Evolutionary conservation across 1,140 invertebrate species (phyloP).

Genomic region (Centruroides sculpturatus): DNA sequence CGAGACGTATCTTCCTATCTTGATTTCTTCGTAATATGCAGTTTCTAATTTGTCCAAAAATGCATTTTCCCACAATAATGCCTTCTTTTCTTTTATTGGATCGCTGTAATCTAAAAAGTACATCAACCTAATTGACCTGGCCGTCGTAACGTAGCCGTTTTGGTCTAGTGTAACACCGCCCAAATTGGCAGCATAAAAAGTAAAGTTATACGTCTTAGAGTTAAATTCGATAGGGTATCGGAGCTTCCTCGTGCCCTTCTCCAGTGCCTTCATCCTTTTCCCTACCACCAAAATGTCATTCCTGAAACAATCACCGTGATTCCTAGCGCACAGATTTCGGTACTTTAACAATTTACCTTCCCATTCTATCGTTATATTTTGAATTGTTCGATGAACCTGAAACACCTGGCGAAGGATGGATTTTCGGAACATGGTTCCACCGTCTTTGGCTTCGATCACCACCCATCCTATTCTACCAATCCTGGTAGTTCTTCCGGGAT

Average conservation of each 20-base stretch:
- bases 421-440: conserved; percentile 55
- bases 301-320: conserved; percentile 61
- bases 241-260: conserved; percentile 31
- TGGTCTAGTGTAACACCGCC: conserved; percentile 61
- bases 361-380: conserved; percentile 46
- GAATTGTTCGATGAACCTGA: conserved; percentile 54
- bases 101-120: conserved; percentile 70
- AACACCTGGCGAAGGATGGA: conserved; percentile 61
- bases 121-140: conserved; percentile 63
- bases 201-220: conserved; percentile 64
- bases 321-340: conserved; percentile 62
- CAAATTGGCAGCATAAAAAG: conserved; percentile 70
- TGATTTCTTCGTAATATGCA: conserved; percentile 60
- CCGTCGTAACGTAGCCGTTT: conserved; percentile 44
- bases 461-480: conserved; percentile 74
- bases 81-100: conserved; percentile 58
- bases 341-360: conserved; percentile 31
- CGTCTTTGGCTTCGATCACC: conserved; percentile 66
- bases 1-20: conserved; percentile 64
- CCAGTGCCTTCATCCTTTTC: conserved; percentile 61
- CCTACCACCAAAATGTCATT: conserved; percentile 72
- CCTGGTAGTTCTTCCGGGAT: conserved; percentile 45
- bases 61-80: conserved; percentile 67
- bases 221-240: conserved; percentile 67
- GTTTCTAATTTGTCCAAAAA: conserved; percentile 59